These are phyloP conservation scores for Patiria miniata DNA, from an alignment of 35 echinoderm and acorn worm genomes.

Conservation along the genomic window DNA sequence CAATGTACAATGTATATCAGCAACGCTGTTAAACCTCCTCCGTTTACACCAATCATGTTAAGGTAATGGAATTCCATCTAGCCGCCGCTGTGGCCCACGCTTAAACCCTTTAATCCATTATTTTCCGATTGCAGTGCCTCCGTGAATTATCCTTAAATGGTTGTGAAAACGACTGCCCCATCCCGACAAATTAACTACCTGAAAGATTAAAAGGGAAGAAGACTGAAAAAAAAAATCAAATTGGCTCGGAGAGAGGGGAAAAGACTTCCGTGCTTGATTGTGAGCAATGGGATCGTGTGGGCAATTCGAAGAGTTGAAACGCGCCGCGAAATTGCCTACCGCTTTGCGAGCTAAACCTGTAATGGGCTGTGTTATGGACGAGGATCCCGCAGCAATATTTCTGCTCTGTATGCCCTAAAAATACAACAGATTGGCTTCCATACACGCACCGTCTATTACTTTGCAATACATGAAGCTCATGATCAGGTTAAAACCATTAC, in stretches of 20 bases:
- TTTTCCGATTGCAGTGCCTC: constrained; percentile 25
- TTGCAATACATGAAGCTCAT: too few relatives aligned
- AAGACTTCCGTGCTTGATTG: constrained; percentile 7
- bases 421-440: too few relatives aligned
- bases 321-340: neutral
- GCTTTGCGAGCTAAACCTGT: neutral
- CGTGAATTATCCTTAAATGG: constrained; percentile 22
- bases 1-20: neutral
- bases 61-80: constrained; percentile 2
- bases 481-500: too few relatives aligned
- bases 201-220: neutral
- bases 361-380: constrained; percentile 14
- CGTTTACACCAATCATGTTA: constrained; percentile 12
- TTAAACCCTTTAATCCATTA: neutral
- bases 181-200: constrained; percentile 18
- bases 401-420: neutral
- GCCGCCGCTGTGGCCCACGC: neutral
- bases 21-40: neutral
- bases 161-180: constrained; percentile 13
- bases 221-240: neutral
- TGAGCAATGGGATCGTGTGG: constrained; percentile 9
- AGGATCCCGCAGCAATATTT: neutral
- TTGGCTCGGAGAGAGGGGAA: neutral
- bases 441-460: too few relatives aligned
- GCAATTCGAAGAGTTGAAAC: constrained; percentile 21